A percentile compares a stretch with the other conserved stretches of the same genome.
These are phyloP conservation scores for Cirrhinus mrigala DNA, from an alignment of 2,797 vertebrate species.

Conservation along the genomic window DNA sequence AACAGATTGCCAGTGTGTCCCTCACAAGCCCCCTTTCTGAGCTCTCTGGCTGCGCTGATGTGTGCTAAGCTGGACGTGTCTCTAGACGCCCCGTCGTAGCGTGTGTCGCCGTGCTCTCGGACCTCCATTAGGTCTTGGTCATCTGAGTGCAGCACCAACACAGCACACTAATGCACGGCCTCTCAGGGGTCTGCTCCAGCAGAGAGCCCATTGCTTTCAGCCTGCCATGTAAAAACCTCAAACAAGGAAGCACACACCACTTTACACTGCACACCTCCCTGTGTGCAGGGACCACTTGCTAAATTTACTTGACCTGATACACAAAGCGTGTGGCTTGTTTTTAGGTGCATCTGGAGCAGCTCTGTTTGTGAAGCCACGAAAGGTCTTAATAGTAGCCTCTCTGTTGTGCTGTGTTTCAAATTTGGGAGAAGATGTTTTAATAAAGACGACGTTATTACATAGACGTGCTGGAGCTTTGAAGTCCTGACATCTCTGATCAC, in stretches of 20 bases:
- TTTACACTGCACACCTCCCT: conserved; percentile 23
- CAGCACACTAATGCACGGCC: conserved; percentile 41
- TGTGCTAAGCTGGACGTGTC: conserved; percentile 19
- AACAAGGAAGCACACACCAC: conserved; percentile 25
- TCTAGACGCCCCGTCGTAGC: conserved; percentile 20
- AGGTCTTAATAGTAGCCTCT: background rate
- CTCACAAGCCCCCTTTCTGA: conserved; percentile 4
- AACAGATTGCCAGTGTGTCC: conserved; percentile 20
- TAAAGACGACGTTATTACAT: conserved; percentile 20
- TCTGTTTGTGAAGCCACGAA: conserved; percentile 6
- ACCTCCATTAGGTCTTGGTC: conserved; percentile 48
- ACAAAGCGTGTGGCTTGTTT: conserved; percentile 12
- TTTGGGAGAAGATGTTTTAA: conserved; percentile 33
- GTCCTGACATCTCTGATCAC: conserved; percentile 39
- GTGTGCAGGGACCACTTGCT: background rate
- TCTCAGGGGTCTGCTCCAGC: conserved; percentile 34
- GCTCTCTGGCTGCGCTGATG: conserved; percentile 19
- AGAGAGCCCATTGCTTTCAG: conserved; percentile 29
- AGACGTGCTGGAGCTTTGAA: conserved; percentile 45
- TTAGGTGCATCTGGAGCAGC: conserved; percentile 30
- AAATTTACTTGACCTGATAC: conserved; percentile 45
- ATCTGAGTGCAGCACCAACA: conserved; percentile 30
- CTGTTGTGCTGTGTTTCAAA: conserved; percentile 29
- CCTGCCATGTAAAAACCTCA: background rate
- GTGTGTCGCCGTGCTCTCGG: conserved; percentile 5